These are phyloP conservation scores for Osmoderma eremita DNA, from an alignment of 2,888 invertebrate genomes.

Conservation along the genomic window DNA sequence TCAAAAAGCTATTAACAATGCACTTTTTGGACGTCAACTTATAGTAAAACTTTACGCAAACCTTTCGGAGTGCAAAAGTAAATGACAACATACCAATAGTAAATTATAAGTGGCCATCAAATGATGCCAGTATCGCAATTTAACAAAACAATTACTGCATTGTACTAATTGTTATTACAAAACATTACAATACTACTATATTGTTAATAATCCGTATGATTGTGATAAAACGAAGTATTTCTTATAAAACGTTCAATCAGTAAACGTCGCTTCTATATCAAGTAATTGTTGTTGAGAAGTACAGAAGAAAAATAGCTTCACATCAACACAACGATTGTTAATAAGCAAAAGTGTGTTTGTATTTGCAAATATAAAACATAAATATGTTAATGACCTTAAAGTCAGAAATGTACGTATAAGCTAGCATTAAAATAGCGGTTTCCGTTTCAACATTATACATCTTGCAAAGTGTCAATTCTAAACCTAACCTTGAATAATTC, in stretches of 20 bases:
- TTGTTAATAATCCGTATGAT: background rate
- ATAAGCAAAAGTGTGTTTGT: background rate
- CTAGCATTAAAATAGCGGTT: slow-evolving; percentile 27
- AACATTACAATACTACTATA: background rate
- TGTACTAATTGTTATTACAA: background rate
- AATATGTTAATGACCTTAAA: slow-evolving; percentile 24
- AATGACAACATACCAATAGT: background rate
- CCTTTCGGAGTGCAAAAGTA: slow-evolving; percentile 17
- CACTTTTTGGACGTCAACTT: background rate
- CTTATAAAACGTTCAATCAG: background rate
- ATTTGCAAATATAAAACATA: slow-evolving; percentile 1
- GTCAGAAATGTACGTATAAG: background rate
- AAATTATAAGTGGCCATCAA: background rate
- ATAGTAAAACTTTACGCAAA: background rate
- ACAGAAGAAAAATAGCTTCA: background rate
- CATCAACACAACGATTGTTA: too few species aligned
- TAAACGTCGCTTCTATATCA: background rate
- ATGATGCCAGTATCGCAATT: background rate
- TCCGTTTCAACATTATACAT: slow-evolving; percentile 19
- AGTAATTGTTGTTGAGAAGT: background rate
- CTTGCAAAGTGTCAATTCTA: slow-evolving; percentile 25
- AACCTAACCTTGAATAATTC: slow-evolving; percentile 31
- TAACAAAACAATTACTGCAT: background rate
- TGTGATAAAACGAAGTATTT: background rate
- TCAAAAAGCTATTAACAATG: too few species aligned